These are phyloP conservation scores for Leiothrix lutea DNA, from an alignment of 2,113 vertebrate species.

Conservation along the genomic window DNA sequence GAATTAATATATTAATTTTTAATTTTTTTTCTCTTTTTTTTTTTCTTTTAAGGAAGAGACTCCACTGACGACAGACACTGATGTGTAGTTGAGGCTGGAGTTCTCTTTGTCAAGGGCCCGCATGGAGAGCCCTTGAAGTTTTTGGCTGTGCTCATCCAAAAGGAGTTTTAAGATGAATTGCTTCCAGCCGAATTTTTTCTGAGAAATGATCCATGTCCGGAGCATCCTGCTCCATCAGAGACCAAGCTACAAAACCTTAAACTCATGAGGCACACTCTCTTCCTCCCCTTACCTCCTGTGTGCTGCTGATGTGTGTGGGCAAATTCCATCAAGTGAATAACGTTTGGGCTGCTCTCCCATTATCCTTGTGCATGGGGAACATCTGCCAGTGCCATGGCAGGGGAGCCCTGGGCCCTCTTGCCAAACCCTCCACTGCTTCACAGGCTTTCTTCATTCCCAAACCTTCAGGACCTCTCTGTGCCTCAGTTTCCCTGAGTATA, in stretches of 20 bases:
- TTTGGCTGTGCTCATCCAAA: background rate
- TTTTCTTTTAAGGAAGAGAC: background rate
- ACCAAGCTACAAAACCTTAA: background rate
- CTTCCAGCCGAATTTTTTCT: background rate
- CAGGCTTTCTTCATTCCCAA: background rate
- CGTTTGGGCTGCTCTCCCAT: background rate
- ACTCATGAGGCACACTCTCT: background rate
- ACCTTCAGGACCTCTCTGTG: background rate
- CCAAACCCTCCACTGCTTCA: background rate
- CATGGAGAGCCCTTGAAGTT: background rate
- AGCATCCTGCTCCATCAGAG: background rate
- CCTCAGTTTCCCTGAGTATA: background rate
- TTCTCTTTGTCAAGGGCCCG: background rate
- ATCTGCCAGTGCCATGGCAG: fast-evolving
- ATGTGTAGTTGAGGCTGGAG: background rate
- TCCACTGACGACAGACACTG: background rate
- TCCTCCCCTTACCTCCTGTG: background rate
- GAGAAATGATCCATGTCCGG: background rate
- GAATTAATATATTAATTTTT: background rate
- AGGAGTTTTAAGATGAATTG: background rate
- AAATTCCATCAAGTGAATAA: background rate
- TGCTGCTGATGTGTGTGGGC: background rate
- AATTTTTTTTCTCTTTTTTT: too few species aligned
- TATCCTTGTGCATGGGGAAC: background rate
- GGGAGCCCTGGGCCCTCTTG: background rate